phyloP scores from a whole-genome alignment of 2,888 invertebrate species.

The Zele albiditarsus region DNA sequence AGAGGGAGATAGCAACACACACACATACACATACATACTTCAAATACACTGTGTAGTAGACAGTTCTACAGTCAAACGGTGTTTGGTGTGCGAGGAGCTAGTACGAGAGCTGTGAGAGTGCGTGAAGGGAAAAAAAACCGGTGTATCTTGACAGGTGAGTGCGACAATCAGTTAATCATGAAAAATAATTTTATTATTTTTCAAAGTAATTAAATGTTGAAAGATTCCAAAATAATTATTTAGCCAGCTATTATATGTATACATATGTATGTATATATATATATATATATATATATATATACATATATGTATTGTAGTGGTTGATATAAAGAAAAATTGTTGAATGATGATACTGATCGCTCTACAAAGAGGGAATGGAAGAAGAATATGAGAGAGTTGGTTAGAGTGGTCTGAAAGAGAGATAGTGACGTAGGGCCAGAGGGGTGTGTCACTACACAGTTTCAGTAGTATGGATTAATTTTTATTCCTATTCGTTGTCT shows the following conservation, averaged over 20 bases:
- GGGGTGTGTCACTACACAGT: slow-evolving; percentile 57
- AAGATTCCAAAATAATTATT: background rate
- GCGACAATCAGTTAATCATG: slow-evolving; percentile 1
- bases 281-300: background rate
- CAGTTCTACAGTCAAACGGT: slow-evolving; percentile 55
- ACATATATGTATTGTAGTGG: background rate
- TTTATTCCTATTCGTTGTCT: no score
- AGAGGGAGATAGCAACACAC: background rate
- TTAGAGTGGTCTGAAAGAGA: slow-evolving; percentile 42
- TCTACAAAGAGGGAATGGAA: background rate
- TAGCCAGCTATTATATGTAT: background rate
- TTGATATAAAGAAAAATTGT: background rate
- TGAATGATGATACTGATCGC: background rate
- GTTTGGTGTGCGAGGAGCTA: slow-evolving; percentile 40
- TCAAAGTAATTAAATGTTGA: background rate
- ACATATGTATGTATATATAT: background rate
- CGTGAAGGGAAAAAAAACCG: slow-evolving; percentile 34
- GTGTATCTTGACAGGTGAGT: slow-evolving; percentile 47
- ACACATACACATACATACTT: no score
- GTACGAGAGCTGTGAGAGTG: slow-evolving; percentile 30
- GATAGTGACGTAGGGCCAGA: slow-evolving; percentile 54
- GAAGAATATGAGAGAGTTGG: background rate
- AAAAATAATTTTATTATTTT: background rate
- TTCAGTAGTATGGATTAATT: background rate
- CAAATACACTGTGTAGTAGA: background rate